Base-by-base conservation (phyloP, 2,113 vertebrate species). In the Corydoras sp. region DNA sequence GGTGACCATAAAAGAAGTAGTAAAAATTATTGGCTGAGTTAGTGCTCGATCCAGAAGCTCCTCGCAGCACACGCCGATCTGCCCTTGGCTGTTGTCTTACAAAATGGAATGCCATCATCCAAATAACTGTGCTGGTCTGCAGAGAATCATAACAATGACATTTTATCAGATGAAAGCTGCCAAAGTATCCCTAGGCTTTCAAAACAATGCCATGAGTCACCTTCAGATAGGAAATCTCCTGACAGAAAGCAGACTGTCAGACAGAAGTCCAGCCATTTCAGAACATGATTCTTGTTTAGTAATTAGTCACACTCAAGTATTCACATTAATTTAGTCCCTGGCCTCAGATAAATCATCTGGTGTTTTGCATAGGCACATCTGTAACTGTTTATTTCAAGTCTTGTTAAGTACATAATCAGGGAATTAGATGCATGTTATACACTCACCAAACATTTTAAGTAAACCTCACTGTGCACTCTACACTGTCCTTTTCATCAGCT, bases 291-390 rank as follows among this genome's bases (percentile, higher is more conserved):
- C 53, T 75, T 62, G 31, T 75, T 75, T 48, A 69, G 58, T 71
- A 67, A 75, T 75, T 79, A 73, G 69, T 69, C 69, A 73, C 59
- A 72, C 73, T 72, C 24, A 53, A 56, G 59, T 69, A 75, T 76
- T 61, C 61, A 65, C 24, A 53, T 67, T 72, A 63, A 76, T 79
- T 72, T 73, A 72, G 74, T 75, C 62, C 69, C 24, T 35, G 56
- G 77, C 55, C 43, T 75, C 54, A 3, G 58, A 58, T 53, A 68
- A 78, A 62, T 75, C 63, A 65, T 72, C 65, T 61, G 60, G 55
- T 48, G 32, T 65, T 69, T 79, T 69, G 32, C 65, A 69, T 69
- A 72, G 77, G 61, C 73, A 73, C 63, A 75, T 72, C 59, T 76
- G 56, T 65, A 68, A 12, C 48, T 68, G 71, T 75, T 69, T 69